Base-by-base conservation (phyloP, 1,140 invertebrate species). In the Bombus huntii region DNA sequence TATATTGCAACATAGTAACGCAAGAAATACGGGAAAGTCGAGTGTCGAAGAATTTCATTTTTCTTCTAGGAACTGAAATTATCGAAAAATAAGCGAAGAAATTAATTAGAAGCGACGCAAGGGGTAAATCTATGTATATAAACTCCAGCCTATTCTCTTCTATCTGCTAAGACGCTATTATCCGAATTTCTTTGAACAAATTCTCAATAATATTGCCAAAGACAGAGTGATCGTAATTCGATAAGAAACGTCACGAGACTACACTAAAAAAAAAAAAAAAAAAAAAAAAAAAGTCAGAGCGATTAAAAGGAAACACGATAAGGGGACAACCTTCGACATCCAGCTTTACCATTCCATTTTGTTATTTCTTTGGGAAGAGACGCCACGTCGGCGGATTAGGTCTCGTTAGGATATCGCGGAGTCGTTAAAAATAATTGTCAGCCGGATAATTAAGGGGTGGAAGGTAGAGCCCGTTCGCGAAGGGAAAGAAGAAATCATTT, bases 341-440 rank as follows among this genome's bases (percentile, higher is more conserved):
- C 88, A 85, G 74, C 59, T 86, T 86, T 88, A 59, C 74, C 74
- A 78, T 92, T 88, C 90, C 86, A 87, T 81, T 85, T 72, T 34
- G 25, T 44, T 68, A n/a, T 22, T 80, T 44, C 68, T 72, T 76
- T 84, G 65, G 80, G 77, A 78, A 65, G 88, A 88, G 87, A 88
- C 90, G 90, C 91, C 83, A 92, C 89, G 92, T 94, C 89, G 88
- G 88, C 91, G 89, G 92, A 93, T 94, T 92, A 93, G 92, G 92
- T 92, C 92, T 94, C 92, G 92, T 94, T 94, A 93, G 93, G 93
- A 93, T 94, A 94, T 94, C 93, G 92, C 90, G 85, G 87, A 92
- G 92, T 95, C 94, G 94, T 95, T 95, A 95, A 95, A 95, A 95
- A 95, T 95, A 95, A 95, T 95, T 94, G 94, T 94, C 93, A 94